Percentiles rank a stretch among this genome's conserved stretches.
Evolutionary conservation across 2,888 invertebrate genomes (phyloP).

Genomic region (Xylocampa areola): DNA sequence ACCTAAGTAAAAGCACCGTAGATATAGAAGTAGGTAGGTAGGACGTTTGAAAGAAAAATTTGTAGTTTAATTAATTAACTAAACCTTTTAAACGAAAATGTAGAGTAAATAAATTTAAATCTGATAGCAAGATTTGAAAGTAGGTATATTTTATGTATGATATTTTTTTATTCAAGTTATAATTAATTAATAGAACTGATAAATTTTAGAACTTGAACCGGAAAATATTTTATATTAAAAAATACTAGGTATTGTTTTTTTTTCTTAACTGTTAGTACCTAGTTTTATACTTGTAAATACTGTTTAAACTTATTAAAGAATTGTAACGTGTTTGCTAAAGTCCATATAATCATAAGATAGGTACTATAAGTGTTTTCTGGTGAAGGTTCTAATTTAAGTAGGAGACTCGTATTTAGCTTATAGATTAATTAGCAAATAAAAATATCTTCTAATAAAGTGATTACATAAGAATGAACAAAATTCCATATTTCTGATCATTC

Average conservation of each 20-base stretch:
- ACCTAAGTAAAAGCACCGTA: constrained; percentile 46
- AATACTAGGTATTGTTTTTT: too few species aligned
- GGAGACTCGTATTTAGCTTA: constrained; percentile 13
- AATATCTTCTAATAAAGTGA: background rate
- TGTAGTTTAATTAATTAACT: constrained; percentile 20
- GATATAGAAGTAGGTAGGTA: constrained; percentile 39
- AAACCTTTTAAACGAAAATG: constrained; percentile 2
- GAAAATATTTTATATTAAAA: constrained; percentile 17
- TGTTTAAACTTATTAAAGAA: too few species aligned
- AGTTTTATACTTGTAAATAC: too few species aligned
- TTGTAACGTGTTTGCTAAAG: too few species aligned
- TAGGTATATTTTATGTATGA: constrained; percentile 5
- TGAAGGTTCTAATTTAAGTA: constrained; percentile 27
- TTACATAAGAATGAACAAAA: constrained; percentile 10
- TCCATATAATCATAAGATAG: too few species aligned
- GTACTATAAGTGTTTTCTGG: constrained; percentile 6
- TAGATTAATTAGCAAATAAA: constrained; percentile 11
- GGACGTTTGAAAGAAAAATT: constrained; percentile 10
- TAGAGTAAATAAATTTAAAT: constrained; percentile 30
- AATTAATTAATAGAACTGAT: constrained; percentile 12
- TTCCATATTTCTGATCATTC: constrained; percentile 4
- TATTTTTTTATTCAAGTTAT: constrained; percentile 1
- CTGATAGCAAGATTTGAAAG: constrained; percentile 6
- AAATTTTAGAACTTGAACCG: constrained; percentile 24
- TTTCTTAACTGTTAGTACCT: too few species aligned